Evolutionary conservation across 2,888 invertebrate species (phyloP), one percentile per base, ranked within the genome.

Genomic region (Agonopterix subpropinquella): DNA sequence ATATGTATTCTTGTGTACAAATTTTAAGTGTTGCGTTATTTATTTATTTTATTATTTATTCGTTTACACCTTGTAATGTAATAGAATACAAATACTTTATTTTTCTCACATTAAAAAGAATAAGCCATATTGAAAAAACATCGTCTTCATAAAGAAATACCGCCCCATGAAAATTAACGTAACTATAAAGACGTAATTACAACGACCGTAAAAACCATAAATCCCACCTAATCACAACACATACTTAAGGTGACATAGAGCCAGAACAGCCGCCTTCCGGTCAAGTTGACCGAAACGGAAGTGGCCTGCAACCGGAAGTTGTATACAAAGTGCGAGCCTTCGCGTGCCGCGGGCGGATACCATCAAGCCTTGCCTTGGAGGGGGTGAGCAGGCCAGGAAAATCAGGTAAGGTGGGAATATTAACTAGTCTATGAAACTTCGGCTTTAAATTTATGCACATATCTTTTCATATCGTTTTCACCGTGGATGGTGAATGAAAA

Each of bases 311-410:
- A 54, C 72, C 78, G 82, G 82, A 82, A 82, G 84, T 82, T 78
- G 85, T 83, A 82, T 82, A 85, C 84, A 85, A 84, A 85, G 82
- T 81, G 82, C 75, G 78, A 84, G 84, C 76, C 81, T 82, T 86
- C 77, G 84, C 85, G 86, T 85, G 84, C 71, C 56, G 54, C 49
- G 52, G 52, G 45, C 52, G 53, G 58, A 58, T 60, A 57, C 50
- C 50, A 58, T 58, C 60, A 47, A 28, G 28, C 28, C 28, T 28
- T 28, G 7, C 28, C 28, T 28, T 28, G 28, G 28, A 28, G 46
- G 15, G 36, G 36, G 47, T 44, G 52, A 50, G 39, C 41, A 46
- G 52, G 55, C 39, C 39, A 39, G 39, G 39, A 59, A 59, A 56
- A 54, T 54, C 57, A 57, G 53, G 44, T 37, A 43, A 46, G n/a